phyloP scores from a whole-genome alignment of 2,888 invertebrate species.

The Ganaspis brasiliensis region DNA sequence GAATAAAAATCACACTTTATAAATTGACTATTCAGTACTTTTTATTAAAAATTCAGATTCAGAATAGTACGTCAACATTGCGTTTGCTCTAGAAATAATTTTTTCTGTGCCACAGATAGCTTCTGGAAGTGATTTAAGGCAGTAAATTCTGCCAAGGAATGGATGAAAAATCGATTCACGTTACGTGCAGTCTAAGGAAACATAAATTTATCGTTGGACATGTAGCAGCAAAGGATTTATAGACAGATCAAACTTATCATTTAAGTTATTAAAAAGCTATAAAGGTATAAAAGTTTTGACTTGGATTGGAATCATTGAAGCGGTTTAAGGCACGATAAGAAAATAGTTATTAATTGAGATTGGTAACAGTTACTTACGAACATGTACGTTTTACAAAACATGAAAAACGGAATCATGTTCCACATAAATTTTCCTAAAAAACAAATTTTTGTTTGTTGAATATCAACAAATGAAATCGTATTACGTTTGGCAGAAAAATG shows the following conservation, averaged over 20 bases:
- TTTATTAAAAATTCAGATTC: background rate
- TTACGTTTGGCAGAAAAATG: too few species aligned
- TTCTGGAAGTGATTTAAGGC: background rate
- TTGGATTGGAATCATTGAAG: too few species aligned
- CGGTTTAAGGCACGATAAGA: too few species aligned
- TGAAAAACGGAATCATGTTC: too few species aligned
- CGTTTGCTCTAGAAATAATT: conserved; percentile 1
- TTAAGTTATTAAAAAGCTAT: background rate
- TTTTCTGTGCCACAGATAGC: background rate
- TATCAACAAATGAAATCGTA: too few species aligned
- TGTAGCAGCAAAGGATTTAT: background rate
- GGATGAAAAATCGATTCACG: conserved; percentile 25
- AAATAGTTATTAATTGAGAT: too few species aligned
- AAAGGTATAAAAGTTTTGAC: too few species aligned
- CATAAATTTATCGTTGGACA: conserved; percentile 23
- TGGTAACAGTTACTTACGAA: too few species aligned
- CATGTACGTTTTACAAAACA: too few species aligned
- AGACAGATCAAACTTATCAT: conserved; percentile 7
- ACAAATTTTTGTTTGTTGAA: too few species aligned
- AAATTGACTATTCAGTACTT: conserved; percentile 4
- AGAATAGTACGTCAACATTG: background rate
- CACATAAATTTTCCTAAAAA: too few species aligned
- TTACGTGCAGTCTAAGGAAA: conserved; percentile 21
- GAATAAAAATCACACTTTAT: background rate
- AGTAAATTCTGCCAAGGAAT: conserved; percentile 2